Base-by-base conservation (phyloP, 2,888 invertebrate genomes). In the Gastracanthus pulcherrimus region DNA sequence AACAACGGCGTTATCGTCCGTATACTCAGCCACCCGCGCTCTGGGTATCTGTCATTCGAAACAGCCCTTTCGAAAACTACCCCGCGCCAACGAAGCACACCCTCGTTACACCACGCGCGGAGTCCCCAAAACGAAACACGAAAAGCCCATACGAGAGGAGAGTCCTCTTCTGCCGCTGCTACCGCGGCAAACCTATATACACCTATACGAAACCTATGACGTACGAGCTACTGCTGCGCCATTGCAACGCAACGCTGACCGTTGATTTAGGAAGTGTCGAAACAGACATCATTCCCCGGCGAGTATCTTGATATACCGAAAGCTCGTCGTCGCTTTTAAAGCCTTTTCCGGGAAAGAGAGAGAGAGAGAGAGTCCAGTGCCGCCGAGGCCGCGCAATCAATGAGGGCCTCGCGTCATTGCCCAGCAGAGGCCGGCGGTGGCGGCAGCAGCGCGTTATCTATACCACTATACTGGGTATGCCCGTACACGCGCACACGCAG, bases 371-470 rank as follows among this genome's bases (percentile, higher is more conserved):
- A n/a, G n/a, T n/a, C 48, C 34, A 38, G 6, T 23, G 38, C 48
- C n/a, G 4, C 55, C 7, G 29, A 36, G 16, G 13, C 26, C 4
- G 31, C 48, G n/a, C 23, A 80, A 76, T 80, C 76, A 80, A 70
- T 81, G 80, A 41, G 41, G 29, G 58, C n/a, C 34, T 31, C 38
- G 72, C 19, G 41, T 58, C 66, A 72, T 41, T 66, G 66, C 34
- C 26, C 38, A 38, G 74, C 72, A 71, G 58, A 19, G 78, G 79
- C 82, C 45, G 64, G 74, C 66, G 69, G 62, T 31, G 29, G 76
- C 71, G 69, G 80, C 76, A 72, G 64, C 69, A 78, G 82, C 78
- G 80, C 55, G 55, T 55, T 55, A 55, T 55, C 55, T 55, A n/a
- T n/a, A n/a, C 55, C 55, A 11, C 11, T 19, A 1, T n/a, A 16